A percentile compares a stretch with the other conserved stretches of the same genome.
phyloP scores from a whole-genome alignment of 2,888 invertebrate species.

The Tenthredo mesomela region DNA sequence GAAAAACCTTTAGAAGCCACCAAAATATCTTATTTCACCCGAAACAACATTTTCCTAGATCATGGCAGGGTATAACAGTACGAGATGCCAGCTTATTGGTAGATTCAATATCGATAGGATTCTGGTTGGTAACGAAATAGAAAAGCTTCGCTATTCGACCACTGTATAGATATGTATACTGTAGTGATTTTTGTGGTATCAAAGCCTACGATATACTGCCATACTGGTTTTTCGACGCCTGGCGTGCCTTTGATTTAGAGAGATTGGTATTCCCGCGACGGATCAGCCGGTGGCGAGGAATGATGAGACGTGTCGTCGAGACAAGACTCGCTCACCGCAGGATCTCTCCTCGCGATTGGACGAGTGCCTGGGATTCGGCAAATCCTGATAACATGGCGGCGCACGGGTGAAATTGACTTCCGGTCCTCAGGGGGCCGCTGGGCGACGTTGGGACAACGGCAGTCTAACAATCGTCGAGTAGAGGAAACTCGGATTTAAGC shows the following conservation, averaged over 20 bases:
- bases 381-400: conserved; percentile 41
- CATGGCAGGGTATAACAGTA: background rate
- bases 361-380: conserved; percentile 40
- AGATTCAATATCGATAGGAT: conserved; percentile 36
- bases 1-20: background rate
- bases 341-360: conserved; percentile 50
- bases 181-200: conserved; percentile 37
- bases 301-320: conserved; percentile 52
- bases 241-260: conserved; percentile 52
- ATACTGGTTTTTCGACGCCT: conserved; percentile 39
- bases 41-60: conserved; percentile 15
- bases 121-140: conserved; percentile 31
- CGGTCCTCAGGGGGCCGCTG: conserved; percentile 38
- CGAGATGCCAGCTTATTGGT: conserved; percentile 20
- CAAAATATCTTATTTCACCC: conserved; percentile 1
- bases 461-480: conserved; percentile 49
- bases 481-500: conserved; percentile 39
- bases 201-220: conserved; percentile 34
- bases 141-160: conserved; percentile 38
- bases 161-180: conserved; percentile 1
- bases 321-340: conserved; percentile 41
- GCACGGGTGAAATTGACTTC: conserved; percentile 51
- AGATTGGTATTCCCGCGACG: conserved; percentile 52
- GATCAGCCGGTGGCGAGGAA: conserved; percentile 53
- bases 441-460: conserved; percentile 41